Evolutionary conservation across 1,140 invertebrate genomes (phyloP), one percentile per base, ranked within the genome.

Genomic region (Drosophila paulistorum): DNA sequence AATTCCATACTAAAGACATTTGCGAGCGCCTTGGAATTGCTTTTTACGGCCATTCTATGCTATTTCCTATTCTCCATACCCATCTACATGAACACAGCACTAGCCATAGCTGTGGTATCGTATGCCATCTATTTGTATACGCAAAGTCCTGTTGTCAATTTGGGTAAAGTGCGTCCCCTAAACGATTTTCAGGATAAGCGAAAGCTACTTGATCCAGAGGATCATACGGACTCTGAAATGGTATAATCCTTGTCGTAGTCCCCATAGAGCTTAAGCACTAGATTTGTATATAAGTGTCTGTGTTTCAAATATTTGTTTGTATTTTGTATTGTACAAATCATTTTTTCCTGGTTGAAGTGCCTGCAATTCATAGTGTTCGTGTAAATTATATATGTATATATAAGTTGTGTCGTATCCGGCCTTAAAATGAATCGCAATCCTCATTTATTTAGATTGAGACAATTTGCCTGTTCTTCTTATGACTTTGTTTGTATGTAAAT

Each of bases 1-100:
- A 99, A 99, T 93, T 99, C 98, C 7, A 99, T 99, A 82, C 93
- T 99, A 48, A 99, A 99, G 93, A 98, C 97, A 7, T 99, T 99
- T 93, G 98, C 98, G 1, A 97, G 97, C 93, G 98, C 98, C 35
- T 93, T 99, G 72, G 98, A 99, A 92, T 92, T 99, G 11, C 93
- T 98, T 39, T 97, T 99, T 81, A 98, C 97, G 6, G 98, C 98
- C 9, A 93, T 98, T 5, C 93, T 98, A 0, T 97, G 97, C 85
- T 98, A 96, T 94, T 92, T 98, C 42, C 94, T 99, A 55, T 98
- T 99, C 92, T 94, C 94, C 72, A 98, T 98, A 92, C 94, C 96
- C 7, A 96, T 99, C 75, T 95, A 97, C 90, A 90, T 95, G 17
- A 97, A 96, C 81, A 99, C 98, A 2, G 92, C 96, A 1, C 72